Conservation (phyloP, 2,113 vertebrate genomes). For the Oncorhynchus masou region DNA sequence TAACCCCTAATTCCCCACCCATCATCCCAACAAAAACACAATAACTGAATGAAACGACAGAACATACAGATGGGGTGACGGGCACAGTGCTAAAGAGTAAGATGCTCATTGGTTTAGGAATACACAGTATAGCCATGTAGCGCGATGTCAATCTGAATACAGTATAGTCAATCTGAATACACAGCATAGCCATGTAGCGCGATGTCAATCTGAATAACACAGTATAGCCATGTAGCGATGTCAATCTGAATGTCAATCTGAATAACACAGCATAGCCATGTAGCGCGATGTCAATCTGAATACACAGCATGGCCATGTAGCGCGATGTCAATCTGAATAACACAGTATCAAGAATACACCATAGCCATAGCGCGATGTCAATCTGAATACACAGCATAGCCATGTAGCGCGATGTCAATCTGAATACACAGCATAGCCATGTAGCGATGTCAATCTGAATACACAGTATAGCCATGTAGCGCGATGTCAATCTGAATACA, state of each 20-base stretch:
- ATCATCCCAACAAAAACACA: slow-evolving; percentile 34
- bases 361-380: no score
- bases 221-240: slow-evolving; percentile 71
- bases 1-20: slow-evolving; percentile 37
- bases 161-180: slow-evolving; percentile 36
- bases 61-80: slow-evolving; percentile 56
- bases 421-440: no score
- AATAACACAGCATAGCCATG: not conserved
- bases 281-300: slow-evolving; percentile 60
- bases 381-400: no score
- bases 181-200: slow-evolving; percentile 71
- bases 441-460: slow-evolving; percentile 47
- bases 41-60: slow-evolving; percentile 28
- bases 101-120: slow-evolving; percentile 80
- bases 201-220: slow-evolving; percentile 65
- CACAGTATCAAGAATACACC: no score
- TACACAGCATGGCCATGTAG: not conserved
- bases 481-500: no score
- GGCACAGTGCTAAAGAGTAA: slow-evolving; percentile 78
- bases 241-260: slow-evolving; percentile 55
- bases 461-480: no score
- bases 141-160: slow-evolving; percentile 60
- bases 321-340: slow-evolving; percentile 61
- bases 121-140: slow-evolving; percentile 58
- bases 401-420: no score